Evolutionary conservation across 2,113 vertebrate genomes (phyloP).

Genomic region (Myanophis thanlyinensis): DNA sequence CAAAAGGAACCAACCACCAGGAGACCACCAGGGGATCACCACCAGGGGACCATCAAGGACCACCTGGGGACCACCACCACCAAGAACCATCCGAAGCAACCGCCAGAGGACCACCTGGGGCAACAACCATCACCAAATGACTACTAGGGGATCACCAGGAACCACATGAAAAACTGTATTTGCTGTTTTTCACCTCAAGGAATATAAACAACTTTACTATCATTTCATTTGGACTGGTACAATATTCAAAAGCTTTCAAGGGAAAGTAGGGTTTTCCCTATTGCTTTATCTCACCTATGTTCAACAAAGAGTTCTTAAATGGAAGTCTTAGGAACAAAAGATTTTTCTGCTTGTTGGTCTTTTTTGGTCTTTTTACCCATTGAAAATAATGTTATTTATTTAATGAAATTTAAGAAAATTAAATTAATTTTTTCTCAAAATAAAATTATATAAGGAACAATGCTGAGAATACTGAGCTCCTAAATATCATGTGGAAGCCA

Average conservation of each 20-base stretch:
- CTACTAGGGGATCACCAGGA: no score
- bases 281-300: background rate
- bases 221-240: background rate
- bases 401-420: background rate
- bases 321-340: background rate
- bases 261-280: background rate
- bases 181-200: background rate
- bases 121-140: no score
- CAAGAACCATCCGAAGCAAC: no score
- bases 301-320: background rate
- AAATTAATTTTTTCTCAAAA: slow-evolving; percentile 11
- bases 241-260: background rate
- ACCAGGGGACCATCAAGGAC: no score
- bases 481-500: background rate
- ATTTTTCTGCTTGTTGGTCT: background rate
- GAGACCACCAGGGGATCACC: no score
- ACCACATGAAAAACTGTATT: background rate
- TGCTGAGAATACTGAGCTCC: slow-evolving; percentile 5
- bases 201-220: background rate
- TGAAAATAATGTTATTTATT: background rate
- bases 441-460: background rate
- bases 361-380: background rate
- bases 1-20: no score
- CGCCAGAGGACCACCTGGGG: no score
- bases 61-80: no score